Evolutionary conservation across 2,888 invertebrate species (phyloP).

Genomic region (Drosophila anomalipes): DNA sequence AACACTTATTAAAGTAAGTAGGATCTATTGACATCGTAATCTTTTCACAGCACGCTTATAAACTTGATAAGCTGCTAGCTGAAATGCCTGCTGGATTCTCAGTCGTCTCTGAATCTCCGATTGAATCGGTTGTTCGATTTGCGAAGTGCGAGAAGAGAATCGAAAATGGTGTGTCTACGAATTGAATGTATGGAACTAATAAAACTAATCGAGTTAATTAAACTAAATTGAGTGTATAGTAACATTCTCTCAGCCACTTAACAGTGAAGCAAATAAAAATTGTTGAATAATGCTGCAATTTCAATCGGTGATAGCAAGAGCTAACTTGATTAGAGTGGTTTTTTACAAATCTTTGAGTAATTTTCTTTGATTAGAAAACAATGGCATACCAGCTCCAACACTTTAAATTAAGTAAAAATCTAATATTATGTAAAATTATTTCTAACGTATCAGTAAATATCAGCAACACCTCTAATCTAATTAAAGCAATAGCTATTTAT

Average conservation of each 20-base stretch:
- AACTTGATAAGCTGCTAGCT: not conserved
- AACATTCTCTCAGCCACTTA: not conserved
- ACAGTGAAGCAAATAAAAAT: not conserved
- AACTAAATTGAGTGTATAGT: not conserved
- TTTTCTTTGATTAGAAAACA: not conserved
- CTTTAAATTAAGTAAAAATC: not conserved
- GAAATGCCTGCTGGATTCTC: not conserved
- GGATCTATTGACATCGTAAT: not conserved
- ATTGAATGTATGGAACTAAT: not conserved
- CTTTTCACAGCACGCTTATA: not conserved
- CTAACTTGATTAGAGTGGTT: not conserved
- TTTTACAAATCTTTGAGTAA: not conserved
- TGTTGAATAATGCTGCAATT: not conserved
- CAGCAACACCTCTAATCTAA: not conserved
- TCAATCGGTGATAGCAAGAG: not conserved
- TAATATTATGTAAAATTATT: not conserved
- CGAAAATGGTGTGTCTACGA: conserved; percentile 13
- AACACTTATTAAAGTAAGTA: not conserved
- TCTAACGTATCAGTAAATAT: not conserved
- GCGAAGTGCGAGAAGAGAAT: not conserved
- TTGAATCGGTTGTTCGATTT: not conserved
- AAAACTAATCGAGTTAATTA: not conserved
- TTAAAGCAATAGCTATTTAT: not conserved
- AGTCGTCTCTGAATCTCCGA: conserved; percentile 10
- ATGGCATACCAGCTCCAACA: not conserved